Conservation (phyloP, 2,797 vertebrate genomes). For the Champsocephalus esox region DNA sequence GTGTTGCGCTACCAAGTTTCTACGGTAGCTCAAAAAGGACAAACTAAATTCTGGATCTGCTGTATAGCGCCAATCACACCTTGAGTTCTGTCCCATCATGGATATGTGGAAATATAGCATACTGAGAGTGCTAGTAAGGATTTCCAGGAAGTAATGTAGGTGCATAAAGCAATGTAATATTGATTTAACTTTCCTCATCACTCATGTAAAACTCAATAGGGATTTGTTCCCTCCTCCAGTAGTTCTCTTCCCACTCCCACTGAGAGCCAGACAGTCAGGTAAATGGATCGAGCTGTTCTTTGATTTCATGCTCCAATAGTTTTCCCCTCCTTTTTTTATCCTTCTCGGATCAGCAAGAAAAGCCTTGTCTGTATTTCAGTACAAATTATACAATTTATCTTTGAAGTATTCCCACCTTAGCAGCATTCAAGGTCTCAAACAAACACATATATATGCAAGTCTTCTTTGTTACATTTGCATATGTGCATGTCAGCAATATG, state of each 20-base stretch:
- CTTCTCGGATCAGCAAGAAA: neutral
- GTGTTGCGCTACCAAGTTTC: no score
- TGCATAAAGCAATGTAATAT: slow-evolving; percentile 7
- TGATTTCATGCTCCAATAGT: slow-evolving; percentile 24
- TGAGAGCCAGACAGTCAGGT: slow-evolving; percentile 19
- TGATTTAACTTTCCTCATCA: slow-evolving; percentile 25
- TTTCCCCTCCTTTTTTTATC: neutral
- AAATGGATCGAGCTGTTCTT: slow-evolving; percentile 38
- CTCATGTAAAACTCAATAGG: slow-evolving; percentile 18
- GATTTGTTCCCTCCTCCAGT: slow-evolving; percentile 17
- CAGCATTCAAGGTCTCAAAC: slow-evolving; percentile 28
- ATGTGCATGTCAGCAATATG: neutral
- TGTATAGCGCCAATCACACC: no score
- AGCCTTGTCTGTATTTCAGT: neutral
- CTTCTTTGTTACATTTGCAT: slow-evolving; percentile 23
- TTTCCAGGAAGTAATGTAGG: neutral
- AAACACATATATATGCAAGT: neutral
- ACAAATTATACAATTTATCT: slow-evolving; percentile 19
- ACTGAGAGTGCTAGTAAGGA: neutral
- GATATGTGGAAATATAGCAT: neutral
- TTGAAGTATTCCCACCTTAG: slow-evolving; percentile 18
- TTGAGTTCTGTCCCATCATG: neutral
- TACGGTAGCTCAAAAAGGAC: no score
- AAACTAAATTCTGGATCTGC: no score
- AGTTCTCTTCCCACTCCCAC: slow-evolving; percentile 20